A percentile compares a stretch with the other conserved stretches of the same genome.
Conservation (phyloP, 2,888 invertebrate species). For the Pterostichus madidus region DNA sequence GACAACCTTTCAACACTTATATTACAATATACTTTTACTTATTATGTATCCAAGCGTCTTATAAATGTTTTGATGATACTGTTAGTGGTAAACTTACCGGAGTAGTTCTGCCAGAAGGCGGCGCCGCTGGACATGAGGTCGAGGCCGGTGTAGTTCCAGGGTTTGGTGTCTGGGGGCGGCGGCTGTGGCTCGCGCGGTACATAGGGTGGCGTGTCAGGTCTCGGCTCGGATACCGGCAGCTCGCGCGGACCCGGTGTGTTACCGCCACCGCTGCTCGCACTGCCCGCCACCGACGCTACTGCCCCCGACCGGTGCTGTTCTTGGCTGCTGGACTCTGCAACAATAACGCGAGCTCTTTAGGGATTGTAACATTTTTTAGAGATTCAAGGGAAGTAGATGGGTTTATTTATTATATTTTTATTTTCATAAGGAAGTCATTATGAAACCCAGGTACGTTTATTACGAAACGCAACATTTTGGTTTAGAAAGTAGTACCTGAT, state of each 20-base stretch:
- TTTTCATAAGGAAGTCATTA: too few relatives aligned
- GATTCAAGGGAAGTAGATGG: too few relatives aligned
- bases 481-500: too few relatives aligned
- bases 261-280: slow-evolving; percentile 68
- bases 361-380: too few relatives aligned
- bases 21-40: too few relatives aligned
- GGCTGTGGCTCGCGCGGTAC: slow-evolving; percentile 78
- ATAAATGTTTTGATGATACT: too few relatives aligned
- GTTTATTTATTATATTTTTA: too few relatives aligned
- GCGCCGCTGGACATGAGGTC: slow-evolving; percentile 92
- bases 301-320: slow-evolving; percentile 69
- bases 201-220: slow-evolving; percentile 69
- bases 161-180: slow-evolving; percentile 80
- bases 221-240: slow-evolving; percentile 70
- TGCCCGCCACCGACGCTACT: slow-evolving; percentile 73
- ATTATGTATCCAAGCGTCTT: too few relatives aligned
- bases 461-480: too few relatives aligned
- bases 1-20: too few relatives aligned
- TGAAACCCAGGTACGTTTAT: too few relatives aligned
- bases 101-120: slow-evolving; percentile 95
- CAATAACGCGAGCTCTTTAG: too few relatives aligned
- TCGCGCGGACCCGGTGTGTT: slow-evolving; percentile 67
- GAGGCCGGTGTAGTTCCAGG: slow-evolving; percentile 85
- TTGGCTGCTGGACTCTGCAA: slow-evolving; percentile 13
- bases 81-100: slow-evolving; percentile 88